Evolutionary conservation across 2,797 vertebrate species (phyloP), one percentile per base, ranked within the genome.

Genomic region (Tragopan temminckii): DNA sequence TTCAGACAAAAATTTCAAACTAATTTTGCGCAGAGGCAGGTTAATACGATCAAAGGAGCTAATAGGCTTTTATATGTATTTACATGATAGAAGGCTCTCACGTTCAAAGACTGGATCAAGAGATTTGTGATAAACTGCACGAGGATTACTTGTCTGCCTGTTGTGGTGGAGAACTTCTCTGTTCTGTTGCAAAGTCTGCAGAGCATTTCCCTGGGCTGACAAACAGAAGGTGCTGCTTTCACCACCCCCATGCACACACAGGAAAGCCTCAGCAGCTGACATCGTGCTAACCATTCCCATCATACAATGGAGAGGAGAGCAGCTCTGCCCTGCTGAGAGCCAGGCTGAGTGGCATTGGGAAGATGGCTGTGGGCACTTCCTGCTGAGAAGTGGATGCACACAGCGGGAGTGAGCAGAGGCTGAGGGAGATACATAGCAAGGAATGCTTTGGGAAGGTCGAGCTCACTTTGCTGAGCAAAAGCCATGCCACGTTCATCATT

Each of bases 31-130:
- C 75, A 70, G 82, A 31, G 2, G 67, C 64, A 86, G 71, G 85
- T 92, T 95, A 94, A 67, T 82, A 20, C 85, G 92, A 94, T 97
- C 92, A 94, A 94, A 93, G 70, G 42, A 80, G 52, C 61, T 95
- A 95, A 94, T 43, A 93, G 80, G 83, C 87, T 95, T 95, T 91
- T 45, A 33, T 15, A 70, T 5, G 18, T 89, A 90, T 94, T 93
- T 91, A 93, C 77, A 80, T 17, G 82, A 66, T 64, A 76, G 7
- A 63, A 89, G 46, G 46, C 67, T 84, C 36, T 46, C n/a, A 61
- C 27, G 88, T 62, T 88, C 91, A 94, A 94, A 81, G 70, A 23
- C 59, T 57, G 85, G 74, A 93, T 85, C 90, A 94, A 86, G 70
- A 91, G 85, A 91, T 93, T 84, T 94, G 59, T 0, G 5, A 91